A percentile compares a stretch with the other conserved stretches of the same genome.
Evolutionary conservation across 2,113 vertebrate species (phyloP).

Genomic region (Acrocephalus arundinaceus): DNA sequence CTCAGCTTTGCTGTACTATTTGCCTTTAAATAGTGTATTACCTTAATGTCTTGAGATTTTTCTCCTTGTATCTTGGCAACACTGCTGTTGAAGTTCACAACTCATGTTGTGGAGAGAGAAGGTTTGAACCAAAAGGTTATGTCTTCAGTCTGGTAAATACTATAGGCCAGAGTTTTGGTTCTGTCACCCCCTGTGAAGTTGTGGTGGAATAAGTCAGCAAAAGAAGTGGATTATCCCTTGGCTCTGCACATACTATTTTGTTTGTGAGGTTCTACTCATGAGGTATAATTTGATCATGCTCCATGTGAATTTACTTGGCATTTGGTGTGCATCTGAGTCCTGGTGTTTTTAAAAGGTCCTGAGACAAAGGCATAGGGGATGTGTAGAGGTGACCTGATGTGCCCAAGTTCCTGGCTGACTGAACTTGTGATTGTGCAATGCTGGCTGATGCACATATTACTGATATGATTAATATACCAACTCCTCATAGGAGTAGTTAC

Average conservation of each 20-base stretch:
- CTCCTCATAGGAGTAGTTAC: background rate
- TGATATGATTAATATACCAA: background rate
- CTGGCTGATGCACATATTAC: background rate
- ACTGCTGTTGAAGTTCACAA: constrained; percentile 2
- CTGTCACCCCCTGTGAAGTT: background rate
- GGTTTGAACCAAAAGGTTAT: background rate
- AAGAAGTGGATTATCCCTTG: background rate
- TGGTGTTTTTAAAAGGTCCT: background rate
- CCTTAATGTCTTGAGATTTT: constrained; percentile 40
- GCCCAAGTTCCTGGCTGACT: background rate
- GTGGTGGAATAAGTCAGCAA: background rate
- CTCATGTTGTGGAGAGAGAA: background rate
- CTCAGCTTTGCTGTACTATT: constrained; percentile 1
- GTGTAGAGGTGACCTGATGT: background rate
- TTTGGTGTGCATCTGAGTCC: background rate
- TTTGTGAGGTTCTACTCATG: background rate
- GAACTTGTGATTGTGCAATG: background rate
- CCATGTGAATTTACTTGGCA: background rate
- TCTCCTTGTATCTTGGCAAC: constrained; percentile 55
- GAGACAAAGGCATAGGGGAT: background rate
- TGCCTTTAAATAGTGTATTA: constrained; percentile 39
- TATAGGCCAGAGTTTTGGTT: background rate
- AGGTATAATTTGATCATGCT: background rate
- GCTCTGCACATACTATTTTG: background rate
- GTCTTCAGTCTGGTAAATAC: background rate